Percentiles rank a stretch among this genome's conserved stretches.
phyloP scores from a whole-genome alignment of 1,140 invertebrate species.

The Drosophila seguyi region DNA sequence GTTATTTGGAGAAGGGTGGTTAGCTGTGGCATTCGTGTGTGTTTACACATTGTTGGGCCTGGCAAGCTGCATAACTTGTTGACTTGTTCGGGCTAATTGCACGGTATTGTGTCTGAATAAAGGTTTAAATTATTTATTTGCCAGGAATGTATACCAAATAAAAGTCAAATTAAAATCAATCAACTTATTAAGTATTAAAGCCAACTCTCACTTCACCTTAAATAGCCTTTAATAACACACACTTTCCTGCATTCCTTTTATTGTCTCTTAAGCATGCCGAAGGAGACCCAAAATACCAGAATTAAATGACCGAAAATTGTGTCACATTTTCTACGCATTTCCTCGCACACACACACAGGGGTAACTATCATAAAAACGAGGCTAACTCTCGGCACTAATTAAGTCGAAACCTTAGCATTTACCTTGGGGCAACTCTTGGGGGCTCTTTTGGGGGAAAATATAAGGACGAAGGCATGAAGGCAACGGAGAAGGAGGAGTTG shows the following conservation, averaged over 20 bases:
- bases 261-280: slow-evolving; percentile 10
- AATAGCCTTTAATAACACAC: neutral
- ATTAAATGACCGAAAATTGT: slow-evolving; percentile 61
- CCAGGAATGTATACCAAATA: neutral
- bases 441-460: slow-evolving; percentile 10
- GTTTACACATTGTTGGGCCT: slow-evolving; percentile 67
- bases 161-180: neutral
- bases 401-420: slow-evolving; percentile 80
- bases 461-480: too few relatives aligned
- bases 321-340: slow-evolving; percentile 62
- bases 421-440: slow-evolving; percentile 57
- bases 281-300: slow-evolving; percentile 25
- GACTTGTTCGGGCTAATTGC: slow-evolving; percentile 69
- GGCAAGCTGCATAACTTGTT: slow-evolving; percentile 61
- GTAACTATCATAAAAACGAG: slow-evolving; percentile 46
- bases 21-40: slow-evolving; percentile 29
- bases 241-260: neutral
- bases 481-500: neutral
- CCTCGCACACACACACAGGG: slow-evolving; percentile 1
- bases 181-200: neutral
- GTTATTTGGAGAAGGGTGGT: neutral
- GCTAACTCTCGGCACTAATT: slow-evolving; percentile 70
- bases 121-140: slow-evolving; percentile 5
- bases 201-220: too few relatives aligned
- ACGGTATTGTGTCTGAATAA: slow-evolving; percentile 32